Evolutionary conservation across 2,888 invertebrate genomes (phyloP).

Genomic region (Fragum fragum): DNA sequence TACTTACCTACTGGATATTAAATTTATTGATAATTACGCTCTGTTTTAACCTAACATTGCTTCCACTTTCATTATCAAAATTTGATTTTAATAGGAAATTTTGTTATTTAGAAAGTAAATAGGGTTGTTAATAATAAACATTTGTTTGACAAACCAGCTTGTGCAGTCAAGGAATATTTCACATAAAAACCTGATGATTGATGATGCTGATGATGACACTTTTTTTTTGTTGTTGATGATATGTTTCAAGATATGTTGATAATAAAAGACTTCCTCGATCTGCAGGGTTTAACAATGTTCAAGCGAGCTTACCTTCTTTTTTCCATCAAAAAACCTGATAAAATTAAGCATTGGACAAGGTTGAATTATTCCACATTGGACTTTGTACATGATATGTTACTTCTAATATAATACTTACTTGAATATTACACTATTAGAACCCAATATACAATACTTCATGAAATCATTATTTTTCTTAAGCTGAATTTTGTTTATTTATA

Average conservation of each 20-base stretch:
- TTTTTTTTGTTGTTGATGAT: slow-evolving; percentile 19
- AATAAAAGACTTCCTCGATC: slow-evolving; percentile 63
- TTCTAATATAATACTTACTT: background rate
- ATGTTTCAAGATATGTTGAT: slow-evolving; percentile 65
- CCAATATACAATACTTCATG: background rate
- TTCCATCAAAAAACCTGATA: slow-evolving; percentile 72
- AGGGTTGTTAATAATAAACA: slow-evolving; percentile 14
- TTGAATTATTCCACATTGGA: slow-evolving; percentile 57
- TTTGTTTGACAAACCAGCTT: background rate
- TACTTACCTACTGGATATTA: slow-evolving; percentile 8
- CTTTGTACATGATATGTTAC: slow-evolving; percentile 9
- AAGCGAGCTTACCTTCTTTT: slow-evolving; percentile 68
- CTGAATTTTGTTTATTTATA: too few relatives aligned
- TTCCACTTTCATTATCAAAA: background rate
- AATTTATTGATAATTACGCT: background rate
- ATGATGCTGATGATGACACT: slow-evolving; percentile 40
- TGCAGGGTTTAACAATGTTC: slow-evolving; percentile 72
- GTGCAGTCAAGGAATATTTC: slow-evolving; percentile 6
- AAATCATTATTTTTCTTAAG: too few relatives aligned
- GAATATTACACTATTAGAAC: background rate
- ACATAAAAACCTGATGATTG: slow-evolving; percentile 29
- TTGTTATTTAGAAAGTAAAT: slow-evolving; percentile 32
- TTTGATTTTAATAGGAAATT: background rate
- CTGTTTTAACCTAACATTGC: background rate
- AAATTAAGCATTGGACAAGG: slow-evolving; percentile 67